These are phyloP conservation scores for Laothoe populi DNA, from an alignment of 2,888 invertebrate genomes.

Conservation along the genomic window DNA sequence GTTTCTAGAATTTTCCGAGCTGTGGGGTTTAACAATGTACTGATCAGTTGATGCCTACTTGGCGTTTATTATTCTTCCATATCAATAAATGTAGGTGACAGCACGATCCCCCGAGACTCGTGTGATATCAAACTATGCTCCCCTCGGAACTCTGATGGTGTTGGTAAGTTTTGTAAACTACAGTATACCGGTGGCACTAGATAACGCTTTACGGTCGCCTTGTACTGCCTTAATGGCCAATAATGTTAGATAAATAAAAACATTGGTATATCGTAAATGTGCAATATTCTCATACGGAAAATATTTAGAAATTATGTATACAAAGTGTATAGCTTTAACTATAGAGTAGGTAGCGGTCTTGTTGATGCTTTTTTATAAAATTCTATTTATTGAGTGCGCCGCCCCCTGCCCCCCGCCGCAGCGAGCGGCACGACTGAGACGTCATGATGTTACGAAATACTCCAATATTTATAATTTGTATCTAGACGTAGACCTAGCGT, in stretches of 20 bases:
- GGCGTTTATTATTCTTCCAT: slow-evolving; percentile 42
- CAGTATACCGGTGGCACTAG: slow-evolving; percentile 51
- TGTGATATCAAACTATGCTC: slow-evolving; percentile 45
- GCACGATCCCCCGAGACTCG: slow-evolving; percentile 36
- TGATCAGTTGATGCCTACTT: slow-evolving; percentile 30
- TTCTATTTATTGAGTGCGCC: slow-evolving; percentile 80
- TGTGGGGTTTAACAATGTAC: slow-evolving; percentile 11
- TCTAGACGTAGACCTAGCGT: slow-evolving; percentile 67
- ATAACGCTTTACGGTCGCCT: slow-evolving; percentile 67
- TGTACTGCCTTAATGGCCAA: slow-evolving; percentile 69
- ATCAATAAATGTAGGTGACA: slow-evolving; percentile 38
- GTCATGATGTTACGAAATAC: slow-evolving; percentile 75
- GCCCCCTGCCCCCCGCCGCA: slow-evolving; percentile 76
- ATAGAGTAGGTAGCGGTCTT: slow-evolving; percentile 83
- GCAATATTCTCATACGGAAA: slow-evolving; percentile 82
- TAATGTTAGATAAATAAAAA: slow-evolving; percentile 52
- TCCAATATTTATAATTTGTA: slow-evolving; percentile 78
- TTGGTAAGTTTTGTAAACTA: slow-evolving; percentile 39
- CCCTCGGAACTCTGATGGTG: slow-evolving; percentile 39
- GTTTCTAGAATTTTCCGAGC: slow-evolving; percentile 9
- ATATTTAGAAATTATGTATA: slow-evolving; percentile 82
- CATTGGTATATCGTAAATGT: slow-evolving; percentile 69
- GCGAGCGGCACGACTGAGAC: slow-evolving; percentile 80
- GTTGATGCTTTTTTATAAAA: slow-evolving; percentile 84
- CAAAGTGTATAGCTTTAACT: slow-evolving; percentile 82